phyloP scores from a whole-genome alignment of 2,888 invertebrate species.

The Nymphalis polychloros region DNA sequence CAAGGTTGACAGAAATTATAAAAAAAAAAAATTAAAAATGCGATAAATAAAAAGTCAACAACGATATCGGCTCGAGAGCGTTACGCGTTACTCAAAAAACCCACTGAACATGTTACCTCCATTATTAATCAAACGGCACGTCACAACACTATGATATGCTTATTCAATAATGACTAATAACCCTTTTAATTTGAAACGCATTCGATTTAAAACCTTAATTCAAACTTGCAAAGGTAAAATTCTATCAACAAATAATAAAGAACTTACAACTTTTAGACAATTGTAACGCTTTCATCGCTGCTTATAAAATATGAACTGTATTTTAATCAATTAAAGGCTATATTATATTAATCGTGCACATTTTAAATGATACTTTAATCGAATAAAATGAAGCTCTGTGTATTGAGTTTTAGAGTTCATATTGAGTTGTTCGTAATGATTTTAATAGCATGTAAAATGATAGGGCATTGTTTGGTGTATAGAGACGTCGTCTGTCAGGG shows the following conservation, averaged over 20 bases:
- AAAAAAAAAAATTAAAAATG: constrained; percentile 27
- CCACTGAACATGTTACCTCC: constrained; percentile 70
- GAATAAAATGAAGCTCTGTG: constrained; percentile 32
- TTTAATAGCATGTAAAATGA: constrained; percentile 70
- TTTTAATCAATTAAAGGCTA: constrained; percentile 30
- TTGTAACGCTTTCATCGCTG: constrained; percentile 35
- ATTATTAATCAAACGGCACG: constrained; percentile 80
- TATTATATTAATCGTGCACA: constrained; percentile 25
- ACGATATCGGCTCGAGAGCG: constrained; percentile 52
- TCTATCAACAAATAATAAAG: not conserved
- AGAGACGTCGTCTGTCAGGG: constrained; percentile 75
- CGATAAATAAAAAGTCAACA: constrained; percentile 36
- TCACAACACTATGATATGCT: constrained; percentile 80
- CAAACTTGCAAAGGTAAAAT: not conserved
- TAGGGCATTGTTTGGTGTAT: constrained; percentile 75
- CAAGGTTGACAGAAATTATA: constrained; percentile 32
- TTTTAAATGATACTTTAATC: constrained; percentile 1
- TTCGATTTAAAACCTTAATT: constrained; percentile 27
- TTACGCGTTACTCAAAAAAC: constrained; percentile 66
- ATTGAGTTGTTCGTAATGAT: constrained; percentile 35
- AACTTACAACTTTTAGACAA: constrained; percentile 44
- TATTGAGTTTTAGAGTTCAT: constrained; percentile 21
- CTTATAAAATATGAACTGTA: constrained; percentile 39
- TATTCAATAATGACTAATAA: constrained; percentile 76
- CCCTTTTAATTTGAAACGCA: constrained; percentile 43